phyloP scores from a whole-genome alignment of 2,113 vertebrate species.

The Zeus faber region DNA sequence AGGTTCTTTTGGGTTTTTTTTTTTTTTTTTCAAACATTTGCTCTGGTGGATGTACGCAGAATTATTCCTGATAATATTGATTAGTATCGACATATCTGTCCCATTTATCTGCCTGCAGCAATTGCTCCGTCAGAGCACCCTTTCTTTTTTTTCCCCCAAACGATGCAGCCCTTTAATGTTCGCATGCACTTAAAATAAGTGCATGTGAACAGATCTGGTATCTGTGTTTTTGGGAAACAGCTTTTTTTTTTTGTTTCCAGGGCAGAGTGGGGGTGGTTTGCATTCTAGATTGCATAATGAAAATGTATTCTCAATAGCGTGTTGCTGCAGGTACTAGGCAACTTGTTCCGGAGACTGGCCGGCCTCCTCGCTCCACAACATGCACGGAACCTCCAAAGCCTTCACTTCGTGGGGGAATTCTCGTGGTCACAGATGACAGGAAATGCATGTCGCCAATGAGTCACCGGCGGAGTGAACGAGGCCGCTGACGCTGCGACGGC shows the following conservation, averaged over 20 bases:
- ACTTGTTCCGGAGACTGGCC: constrained; percentile 49
- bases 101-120: too few relatives aligned
- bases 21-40: too few relatives aligned
- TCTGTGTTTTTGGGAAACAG: constrained; percentile 56
- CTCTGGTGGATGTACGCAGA: too few relatives aligned
- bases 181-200: too few relatives aligned
- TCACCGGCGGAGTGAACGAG: too few relatives aligned
- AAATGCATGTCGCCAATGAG: too few relatives aligned
- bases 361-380: constrained; percentile 46
- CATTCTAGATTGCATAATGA: constrained; percentile 62
- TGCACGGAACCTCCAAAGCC: constrained; percentile 35
- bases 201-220: too few relatives aligned
- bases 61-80: too few relatives aligned
- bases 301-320: constrained; percentile 45
- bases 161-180: too few relatives aligned
- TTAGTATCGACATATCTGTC: too few relatives aligned
- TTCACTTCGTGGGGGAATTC: constrained; percentile 19
- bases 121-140: not conserved
- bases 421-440: constrained; percentile 28
- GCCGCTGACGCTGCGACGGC: too few relatives aligned
- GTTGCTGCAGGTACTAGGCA: constrained; percentile 51
- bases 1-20: too few relatives aligned
- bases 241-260: constrained; percentile 54
- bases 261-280: constrained; percentile 50
- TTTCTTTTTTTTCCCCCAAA: not conserved